Base-by-base conservation (phyloP, 2,888 invertebrate genomes). In the Xestia sexstrigata region DNA sequence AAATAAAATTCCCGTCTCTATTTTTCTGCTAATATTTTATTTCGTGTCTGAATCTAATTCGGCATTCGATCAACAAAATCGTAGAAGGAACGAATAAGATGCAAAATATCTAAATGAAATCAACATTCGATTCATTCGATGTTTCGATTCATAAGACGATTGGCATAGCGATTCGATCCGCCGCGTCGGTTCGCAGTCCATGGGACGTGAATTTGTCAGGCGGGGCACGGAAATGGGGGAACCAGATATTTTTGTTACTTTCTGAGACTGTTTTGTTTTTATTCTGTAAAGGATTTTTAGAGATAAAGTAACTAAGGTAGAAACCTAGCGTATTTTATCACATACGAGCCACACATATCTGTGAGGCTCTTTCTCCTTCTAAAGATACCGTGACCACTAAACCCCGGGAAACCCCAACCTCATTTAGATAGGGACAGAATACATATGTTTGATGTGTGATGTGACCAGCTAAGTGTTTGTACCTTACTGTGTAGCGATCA, bases 31-130 rank as follows among this genome's bases (percentile, higher is more conserved):
- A 70, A 75, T 77, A 77, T 78, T 70, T 60, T 74, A 72, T 85
- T 86, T 69, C 73, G n/a, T 7, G 30, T 26, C 65, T 42, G 49
- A 85, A 87, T 87, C 70, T 71, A 73, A 70, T 84, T 79, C 63
- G 45, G n/a, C 39, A 47, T 71, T 76, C 81, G 82, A 87, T 86
- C 81, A 86, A 84, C 77, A 80, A 86, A 85, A 82, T 76, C 74
- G 78, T 55, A 60, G 79, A 71, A 76, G 78, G 77, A 65, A 76
- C 74, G 87, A 85, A 86, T 89, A 88, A 82, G 82, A 87, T 84
- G 74, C 80, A 62, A 87, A 87, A 81, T 80, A 88, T 85, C 83
- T 81, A 88, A 89, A 90, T 88, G 84, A 87, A 90, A 89, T 89
- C 91, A 88, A 86, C 83, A 80, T 85, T 87, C 82, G 83, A 82